Percentiles rank a stretch among this genome's conserved stretches.
Conservation (phyloP, 2,113 vertebrate genomes). For the Callorhinus ursinus region DNA sequence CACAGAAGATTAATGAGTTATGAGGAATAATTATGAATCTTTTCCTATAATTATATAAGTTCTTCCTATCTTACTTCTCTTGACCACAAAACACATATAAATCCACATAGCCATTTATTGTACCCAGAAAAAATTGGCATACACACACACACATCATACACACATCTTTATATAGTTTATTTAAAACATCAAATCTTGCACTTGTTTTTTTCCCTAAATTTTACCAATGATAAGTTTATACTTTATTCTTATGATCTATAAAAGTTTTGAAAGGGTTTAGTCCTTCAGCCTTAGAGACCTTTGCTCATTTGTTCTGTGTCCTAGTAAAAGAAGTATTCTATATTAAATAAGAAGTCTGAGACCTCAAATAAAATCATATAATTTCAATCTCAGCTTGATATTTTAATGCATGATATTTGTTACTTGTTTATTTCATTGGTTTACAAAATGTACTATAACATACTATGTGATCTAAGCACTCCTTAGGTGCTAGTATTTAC, state of each 20-base stretch:
- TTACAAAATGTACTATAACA: not conserved
- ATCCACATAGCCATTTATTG: not conserved
- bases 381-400: not conserved
- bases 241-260: not conserved
- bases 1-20: not conserved
- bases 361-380: not conserved
- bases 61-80: not conserved
- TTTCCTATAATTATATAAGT: not conserved
- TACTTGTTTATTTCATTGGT: not conserved
- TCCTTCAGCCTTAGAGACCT: not conserved
- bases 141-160: not conserved
- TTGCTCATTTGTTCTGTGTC: not conserved
- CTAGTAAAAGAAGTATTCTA: not conserved
- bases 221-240: not conserved
- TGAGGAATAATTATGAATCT: not conserved
- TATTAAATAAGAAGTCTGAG: not conserved
- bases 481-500: not conserved
- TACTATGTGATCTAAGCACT: not conserved
- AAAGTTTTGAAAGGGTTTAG: not conserved
- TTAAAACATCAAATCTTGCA: not conserved
- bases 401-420: not conserved
- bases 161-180: not conserved
- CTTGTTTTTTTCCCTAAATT: not conserved
- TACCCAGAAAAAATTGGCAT: not conserved
- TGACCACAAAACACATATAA: not conserved